These are phyloP conservation scores for Eublepharis macularius DNA, from an alignment of 2,113 vertebrate species.

Conservation along the genomic window DNA sequence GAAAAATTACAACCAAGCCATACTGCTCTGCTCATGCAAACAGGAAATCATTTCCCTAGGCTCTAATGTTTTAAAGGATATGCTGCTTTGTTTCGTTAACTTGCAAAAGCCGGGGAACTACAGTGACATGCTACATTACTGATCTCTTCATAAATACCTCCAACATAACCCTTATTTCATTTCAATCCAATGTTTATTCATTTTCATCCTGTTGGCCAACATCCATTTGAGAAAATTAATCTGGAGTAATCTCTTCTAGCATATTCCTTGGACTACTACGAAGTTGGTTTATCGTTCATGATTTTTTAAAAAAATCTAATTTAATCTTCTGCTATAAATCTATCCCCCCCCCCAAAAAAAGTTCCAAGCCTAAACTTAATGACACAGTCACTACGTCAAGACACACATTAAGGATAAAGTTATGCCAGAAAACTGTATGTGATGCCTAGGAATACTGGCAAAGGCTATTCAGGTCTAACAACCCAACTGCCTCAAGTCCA, in stretches of 20 bases:
- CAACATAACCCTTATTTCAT: not conserved
- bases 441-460: not conserved
- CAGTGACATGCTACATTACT: not conserved
- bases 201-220: not conserved
- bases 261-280: not conserved
- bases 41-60: constrained; percentile 35
- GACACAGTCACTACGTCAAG: not conserved
- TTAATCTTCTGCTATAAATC: not conserved
- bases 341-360: not conserved
- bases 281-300: not conserved
- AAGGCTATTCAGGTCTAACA: not conserved
- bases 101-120: rapidly evolving
- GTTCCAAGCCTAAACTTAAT: not conserved
- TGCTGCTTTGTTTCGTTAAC: not conserved
- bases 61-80: not conserved
- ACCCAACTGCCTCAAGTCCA: not conserved
- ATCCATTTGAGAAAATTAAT: constrained; percentile 3
- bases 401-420: not conserved
- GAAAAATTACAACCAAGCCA: not conserved
- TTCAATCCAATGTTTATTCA: not conserved
- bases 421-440: not conserved
- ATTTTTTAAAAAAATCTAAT: not conserved
- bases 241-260: not conserved
- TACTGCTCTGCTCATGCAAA: not conserved
- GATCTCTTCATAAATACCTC: not conserved